Base-by-base conservation (phyloP, 2,113 vertebrate species). In the Plotosus lineatus region DNA sequence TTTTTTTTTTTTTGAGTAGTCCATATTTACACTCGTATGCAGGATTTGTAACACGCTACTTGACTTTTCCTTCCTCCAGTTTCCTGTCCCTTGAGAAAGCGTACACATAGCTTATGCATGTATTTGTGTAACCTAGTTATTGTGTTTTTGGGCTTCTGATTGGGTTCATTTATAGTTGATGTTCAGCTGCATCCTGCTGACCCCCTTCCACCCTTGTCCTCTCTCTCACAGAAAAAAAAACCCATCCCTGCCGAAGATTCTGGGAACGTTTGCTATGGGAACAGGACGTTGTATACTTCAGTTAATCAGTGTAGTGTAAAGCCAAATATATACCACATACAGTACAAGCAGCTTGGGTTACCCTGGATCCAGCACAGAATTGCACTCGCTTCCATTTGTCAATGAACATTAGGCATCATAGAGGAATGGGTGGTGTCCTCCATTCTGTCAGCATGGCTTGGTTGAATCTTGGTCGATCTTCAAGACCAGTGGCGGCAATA, bases 171-270 rank as follows among this genome's bases (percentile, higher is more conserved):
- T 88, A 87, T 89, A 84, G 86, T 75, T 75, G 72, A 65, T 0
- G 77, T 84, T 91, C 87, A 91, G 88, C 88, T 89, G 87, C 86
- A 88, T 92, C 87, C 89, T 89, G 89, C 88, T 77, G 72, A 85
- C 86, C 74, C 63, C 56, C 56, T 36, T 74, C 53, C 71, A 78
- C 75, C 82, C 80, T 83, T 55, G 85, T 74, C 71, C 84, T 15
- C 61, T 85, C 78, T 75, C 68, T 68, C 55, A 51, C 31, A n/a
- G 42, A 31, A 82, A 81, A 86, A 83, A n/a, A n/a, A n/a, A n/a
- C n/a, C n/a, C 63, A 31, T 86, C 84, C 85, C 81, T 76, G 56
- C 81, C 42, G 42, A 40, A 77, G 81, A 82, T 84, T 85, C 69
- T 89, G 89, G 87, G 89, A 92, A 90, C 72, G 75, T 44, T 81